Base-by-base conservation (phyloP, 2,113 vertebrate species). In the Syngnathus typhle region DNA sequence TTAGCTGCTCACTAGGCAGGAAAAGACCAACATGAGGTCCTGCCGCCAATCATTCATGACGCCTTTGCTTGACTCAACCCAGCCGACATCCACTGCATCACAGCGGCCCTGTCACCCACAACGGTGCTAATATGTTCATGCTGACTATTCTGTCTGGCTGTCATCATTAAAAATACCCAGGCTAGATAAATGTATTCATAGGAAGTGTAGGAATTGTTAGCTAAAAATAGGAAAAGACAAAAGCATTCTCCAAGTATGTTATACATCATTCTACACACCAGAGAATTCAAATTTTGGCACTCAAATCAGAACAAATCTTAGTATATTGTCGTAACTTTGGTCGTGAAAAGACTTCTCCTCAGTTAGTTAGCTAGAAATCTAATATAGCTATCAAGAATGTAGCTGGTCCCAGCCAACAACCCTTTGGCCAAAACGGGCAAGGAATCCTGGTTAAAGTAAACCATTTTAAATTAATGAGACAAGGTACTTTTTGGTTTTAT, bases 1-100 rank as follows among this genome's bases (percentile, higher is more conserved):
- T 88, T 91, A 88, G 86, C 77, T 83, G 83, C 85, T 88, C 75
- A 81, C 69, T 49, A 76, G 84, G 80, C 86, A 85, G 76, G 82
- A 85, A 88, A 87, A 84, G 74, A 79, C 67, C 72, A 74, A 68
- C 51, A 66, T 18, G 62, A 54, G 70, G 65, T 78, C 71, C 81
- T 67, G 32, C 81, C 68, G 78, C 77, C 81, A 76, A 68, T 76
- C 76, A 75, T 60, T 78, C 65, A 62, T 59, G 64, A 79, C 80
- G 75, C 84, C 78, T 86, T 78, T 72, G n/a, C 73, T 75, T 69
- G 69, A 67, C 73, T 72, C 70, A 19, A 64, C 43, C 12, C 68
- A 51, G 67, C 39, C 52, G 56, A 16, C 9, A 23, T 71, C 64
- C 55, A 58, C 27, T 47, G 38, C 64, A 51, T 9, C 18, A 39